These are phyloP conservation scores for Nasonia giraulti DNA, from an alignment of 1,140 invertebrate species.

Conservation along the genomic window DNA sequence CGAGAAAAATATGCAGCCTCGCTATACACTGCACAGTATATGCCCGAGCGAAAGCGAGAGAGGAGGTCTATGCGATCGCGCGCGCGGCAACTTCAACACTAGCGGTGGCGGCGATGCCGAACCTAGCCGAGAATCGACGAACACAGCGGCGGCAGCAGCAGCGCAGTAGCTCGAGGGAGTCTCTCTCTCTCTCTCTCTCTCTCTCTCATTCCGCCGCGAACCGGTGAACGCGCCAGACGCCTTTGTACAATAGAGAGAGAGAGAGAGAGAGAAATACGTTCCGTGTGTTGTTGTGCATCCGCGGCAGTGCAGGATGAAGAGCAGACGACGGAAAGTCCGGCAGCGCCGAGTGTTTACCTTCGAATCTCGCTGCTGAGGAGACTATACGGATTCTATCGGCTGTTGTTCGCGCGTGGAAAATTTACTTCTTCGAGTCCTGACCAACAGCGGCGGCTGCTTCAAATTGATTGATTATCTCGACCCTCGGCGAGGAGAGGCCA, in stretches of 20 bases:
- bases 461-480: conserved; percentile 1
- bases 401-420: background rate
- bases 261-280: background rate
- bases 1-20: background rate
- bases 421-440: no score
- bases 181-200: conserved; percentile 38
- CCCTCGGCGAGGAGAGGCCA: background rate
- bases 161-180: conserved; percentile 16
- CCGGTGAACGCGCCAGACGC: conserved; percentile 63
- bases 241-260: background rate
- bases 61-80: background rate
- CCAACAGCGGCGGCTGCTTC: no score
- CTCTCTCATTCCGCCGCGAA: conserved; percentile 65
- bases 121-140: conserved; percentile 53
- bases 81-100: conserved; percentile 4
- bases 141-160: conserved; percentile 42
- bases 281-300: background rate
- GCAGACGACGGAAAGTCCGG: background rate
- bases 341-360: background rate
- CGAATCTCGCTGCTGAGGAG: background rate
- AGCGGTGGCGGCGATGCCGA: conserved; percentile 15
- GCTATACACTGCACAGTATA: background rate
- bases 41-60: background rate
- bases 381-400: background rate
- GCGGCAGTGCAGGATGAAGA: background rate